Conservation (phyloP, 2,797 vertebrate species). For the Clarias pachynema region DNA sequence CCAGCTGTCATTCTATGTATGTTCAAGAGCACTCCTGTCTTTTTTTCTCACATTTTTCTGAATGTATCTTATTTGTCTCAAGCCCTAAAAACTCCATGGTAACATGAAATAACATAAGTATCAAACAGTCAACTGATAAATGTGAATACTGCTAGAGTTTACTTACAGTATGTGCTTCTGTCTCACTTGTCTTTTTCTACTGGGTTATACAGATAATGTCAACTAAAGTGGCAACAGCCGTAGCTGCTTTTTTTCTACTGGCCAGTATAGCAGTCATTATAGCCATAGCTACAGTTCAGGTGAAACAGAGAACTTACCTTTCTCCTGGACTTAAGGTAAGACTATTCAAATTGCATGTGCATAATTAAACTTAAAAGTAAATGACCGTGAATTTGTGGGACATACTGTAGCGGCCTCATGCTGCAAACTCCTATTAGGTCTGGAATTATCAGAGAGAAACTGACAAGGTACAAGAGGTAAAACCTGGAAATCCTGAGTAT, state of each 20-base stretch:
- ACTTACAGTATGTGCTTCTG: not conserved
- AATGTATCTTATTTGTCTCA: not conserved
- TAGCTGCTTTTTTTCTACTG: constrained; percentile 79
- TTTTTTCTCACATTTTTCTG: not conserved
- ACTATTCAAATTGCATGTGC: not conserved
- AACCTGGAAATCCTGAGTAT: constrained; percentile 5
- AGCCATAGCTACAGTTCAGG: constrained; percentile 84
- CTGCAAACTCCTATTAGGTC: not conserved
- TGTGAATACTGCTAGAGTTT: not conserved
- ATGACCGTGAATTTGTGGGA: not conserved
- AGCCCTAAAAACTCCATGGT: not conserved
- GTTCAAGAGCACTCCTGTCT: not conserved
- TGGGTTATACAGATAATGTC: constrained; percentile 60
- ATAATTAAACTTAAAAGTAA: not conserved
- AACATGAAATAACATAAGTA: not conserved
- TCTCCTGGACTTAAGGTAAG: constrained; percentile 85
- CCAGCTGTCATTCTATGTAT: not conserved
- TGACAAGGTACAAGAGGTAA: not conserved
- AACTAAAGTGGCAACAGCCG: constrained; percentile 75
- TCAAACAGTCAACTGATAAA: not conserved
- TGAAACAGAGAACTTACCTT: constrained; percentile 71
- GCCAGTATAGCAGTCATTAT: constrained; percentile 84
- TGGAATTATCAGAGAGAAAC: not conserved
- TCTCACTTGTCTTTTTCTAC: constrained; percentile 1
- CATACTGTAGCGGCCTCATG: not conserved